phyloP scores from a whole-genome alignment of 2,797 vertebrate species.

The Etheostoma nigrum region DNA sequence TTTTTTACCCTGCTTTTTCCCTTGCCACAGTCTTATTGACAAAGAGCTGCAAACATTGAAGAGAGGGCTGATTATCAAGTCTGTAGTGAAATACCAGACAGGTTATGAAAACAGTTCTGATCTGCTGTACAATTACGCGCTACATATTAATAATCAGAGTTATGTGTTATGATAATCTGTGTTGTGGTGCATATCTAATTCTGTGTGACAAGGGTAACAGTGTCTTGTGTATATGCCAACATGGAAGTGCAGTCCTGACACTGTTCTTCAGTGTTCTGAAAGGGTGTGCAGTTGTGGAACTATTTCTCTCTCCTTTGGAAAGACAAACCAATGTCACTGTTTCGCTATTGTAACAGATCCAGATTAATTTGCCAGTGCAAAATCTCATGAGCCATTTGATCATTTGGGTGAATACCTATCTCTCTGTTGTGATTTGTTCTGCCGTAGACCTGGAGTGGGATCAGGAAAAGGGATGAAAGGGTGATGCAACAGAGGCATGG shows the following conservation, averaged over 20 bases:
- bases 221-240: slow-evolving; percentile 8
- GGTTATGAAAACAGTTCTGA: slow-evolving; percentile 49
- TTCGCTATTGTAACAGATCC: slow-evolving; percentile 43
- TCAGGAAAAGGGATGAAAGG: slow-evolving; percentile 43
- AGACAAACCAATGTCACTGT: slow-evolving; percentile 60
- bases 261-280: neutral
- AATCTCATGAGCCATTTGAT: slow-evolving; percentile 52
- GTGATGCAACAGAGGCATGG: slow-evolving; percentile 36
- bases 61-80: slow-evolving; percentile 49
- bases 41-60: slow-evolving; percentile 22
- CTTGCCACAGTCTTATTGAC: slow-evolving; percentile 3
- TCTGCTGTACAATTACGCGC: slow-evolving; percentile 48
- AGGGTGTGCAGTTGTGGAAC: slow-evolving; percentile 5
- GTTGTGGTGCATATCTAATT: slow-evolving; percentile 42
- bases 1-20: slow-evolving; percentile 23
- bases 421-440: slow-evolving; percentile 42
- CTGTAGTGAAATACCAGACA: slow-evolving; percentile 30
- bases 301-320: slow-evolving; percentile 24
- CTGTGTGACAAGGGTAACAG: slow-evolving; percentile 14
- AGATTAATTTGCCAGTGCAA: slow-evolving; percentile 36
- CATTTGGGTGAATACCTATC: slow-evolving; percentile 53
- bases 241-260: slow-evolving; percentile 9
- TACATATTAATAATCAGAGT: slow-evolving; percentile 31
- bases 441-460: slow-evolving; percentile 41
- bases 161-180: slow-evolving; percentile 36